Percentiles rank a stretch among this genome's conserved stretches.
Evolutionary conservation across 2,888 invertebrate species (phyloP).

Genomic region (Dicycla oo): DNA sequence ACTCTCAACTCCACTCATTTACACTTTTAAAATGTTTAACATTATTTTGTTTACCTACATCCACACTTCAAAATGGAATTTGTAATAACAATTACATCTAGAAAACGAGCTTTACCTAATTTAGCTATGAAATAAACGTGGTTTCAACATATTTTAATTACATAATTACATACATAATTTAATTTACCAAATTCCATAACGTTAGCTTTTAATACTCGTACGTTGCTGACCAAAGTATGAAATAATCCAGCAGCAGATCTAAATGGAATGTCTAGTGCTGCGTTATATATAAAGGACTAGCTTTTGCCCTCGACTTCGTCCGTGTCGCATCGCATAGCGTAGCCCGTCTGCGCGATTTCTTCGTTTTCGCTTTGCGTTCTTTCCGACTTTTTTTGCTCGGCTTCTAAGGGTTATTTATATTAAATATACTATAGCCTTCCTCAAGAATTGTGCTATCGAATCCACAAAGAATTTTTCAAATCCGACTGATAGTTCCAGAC

Average conservation of each 20-base stretch:
- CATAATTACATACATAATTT: not conserved
- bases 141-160: not conserved
- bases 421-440: too few relatives aligned
- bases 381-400: too few relatives aligned
- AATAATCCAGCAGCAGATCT: not conserved
- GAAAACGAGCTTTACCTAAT: not conserved
- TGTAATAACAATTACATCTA: not conserved
- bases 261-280: not conserved
- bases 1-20: not conserved
- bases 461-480: too few relatives aligned
- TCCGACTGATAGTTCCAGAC: too few relatives aligned
- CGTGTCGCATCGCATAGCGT: too few relatives aligned
- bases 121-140: constrained; percentile 2
- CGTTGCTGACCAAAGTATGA: not conserved
- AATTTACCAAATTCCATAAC: constrained; percentile 5
- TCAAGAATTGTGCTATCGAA: too few relatives aligned
- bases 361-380: too few relatives aligned
- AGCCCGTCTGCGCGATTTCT: too few relatives aligned
- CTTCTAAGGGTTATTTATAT: too few relatives aligned
- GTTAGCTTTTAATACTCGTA: constrained; percentile 6
- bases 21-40: not conserved
- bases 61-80: not conserved
- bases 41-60: not conserved
- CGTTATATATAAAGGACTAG: too few relatives aligned
- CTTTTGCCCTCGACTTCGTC: too few relatives aligned